These are phyloP conservation scores for Coelopa frigida DNA, from an alignment of 1,140 invertebrate species.

Conservation along the genomic window DNA sequence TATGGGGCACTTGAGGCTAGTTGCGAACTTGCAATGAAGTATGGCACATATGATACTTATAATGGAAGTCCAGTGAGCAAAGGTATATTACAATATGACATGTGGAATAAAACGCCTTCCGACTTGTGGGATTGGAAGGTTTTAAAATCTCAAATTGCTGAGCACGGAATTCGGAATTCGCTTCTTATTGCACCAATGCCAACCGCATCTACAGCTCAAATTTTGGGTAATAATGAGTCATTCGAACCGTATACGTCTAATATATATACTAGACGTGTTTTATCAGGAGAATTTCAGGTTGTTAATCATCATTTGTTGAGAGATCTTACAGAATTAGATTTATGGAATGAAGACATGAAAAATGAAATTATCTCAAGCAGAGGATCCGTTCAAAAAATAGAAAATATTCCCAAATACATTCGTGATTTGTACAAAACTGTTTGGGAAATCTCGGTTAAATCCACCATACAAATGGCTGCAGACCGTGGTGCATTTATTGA, in stretches of 20 bases:
- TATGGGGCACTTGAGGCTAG: constrained; percentile 94
- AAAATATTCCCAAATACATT: constrained; percentile 79
- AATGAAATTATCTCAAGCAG: constrained; percentile 85
- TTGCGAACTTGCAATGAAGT: constrained; percentile 85
- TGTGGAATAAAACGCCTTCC: constrained; percentile 89
- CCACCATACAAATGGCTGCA: constrained; percentile 93
- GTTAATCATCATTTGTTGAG: constrained; percentile 95
- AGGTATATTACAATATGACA: constrained; percentile 96
- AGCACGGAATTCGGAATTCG: constrained; percentile 91
- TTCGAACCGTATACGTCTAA: constrained; percentile 98
- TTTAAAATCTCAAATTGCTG: constrained; percentile 79
- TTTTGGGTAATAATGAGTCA: constrained; percentile 97
- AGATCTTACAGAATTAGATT: constrained; percentile 81
- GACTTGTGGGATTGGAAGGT: constrained; percentile 83
- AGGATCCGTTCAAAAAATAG: constrained; percentile 92
- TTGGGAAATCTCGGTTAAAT: constrained; percentile 97
- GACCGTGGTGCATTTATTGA: constrained; percentile 97
- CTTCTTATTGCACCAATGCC: constrained; percentile 96
- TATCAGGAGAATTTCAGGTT: constrained; percentile 85
- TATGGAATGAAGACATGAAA: constrained; percentile 98
- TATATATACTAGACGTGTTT: constrained; percentile 87
- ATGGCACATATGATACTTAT: constrained; percentile 88
- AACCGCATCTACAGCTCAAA: constrained; percentile 98
- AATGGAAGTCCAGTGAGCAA: constrained; percentile 86
- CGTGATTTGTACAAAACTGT: constrained; percentile 95